These are phyloP conservation scores for Agapornis roseicollis DNA, from an alignment of 2,113 vertebrate genomes.

Conservation along the genomic window DNA sequence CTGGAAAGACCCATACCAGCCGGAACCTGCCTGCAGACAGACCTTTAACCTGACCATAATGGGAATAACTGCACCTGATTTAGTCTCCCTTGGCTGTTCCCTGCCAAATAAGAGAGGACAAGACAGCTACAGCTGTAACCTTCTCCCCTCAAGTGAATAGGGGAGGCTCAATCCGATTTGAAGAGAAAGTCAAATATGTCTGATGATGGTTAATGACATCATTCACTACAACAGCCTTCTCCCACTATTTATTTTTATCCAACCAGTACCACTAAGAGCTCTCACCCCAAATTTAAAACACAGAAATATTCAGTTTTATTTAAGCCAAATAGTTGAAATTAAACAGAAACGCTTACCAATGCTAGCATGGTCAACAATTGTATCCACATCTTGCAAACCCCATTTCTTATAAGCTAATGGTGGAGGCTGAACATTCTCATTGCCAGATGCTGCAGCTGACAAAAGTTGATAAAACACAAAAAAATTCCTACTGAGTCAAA, in stretches of 20 bases:
- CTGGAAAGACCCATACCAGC: neutral
- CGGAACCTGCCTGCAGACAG: neutral
- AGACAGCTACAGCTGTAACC: neutral
- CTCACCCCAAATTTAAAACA: neutral
- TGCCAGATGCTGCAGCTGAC: constrained; percentile 92
- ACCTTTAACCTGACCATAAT: neutral
- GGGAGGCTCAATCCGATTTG: neutral
- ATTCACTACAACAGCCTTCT: neutral
- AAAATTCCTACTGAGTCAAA: neutral
- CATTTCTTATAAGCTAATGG: constrained; percentile 98
- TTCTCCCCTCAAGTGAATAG: neutral
- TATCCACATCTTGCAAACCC: constrained; percentile 94
- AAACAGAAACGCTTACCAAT: constrained; percentile 81
- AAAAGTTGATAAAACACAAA: constrained; percentile 22
- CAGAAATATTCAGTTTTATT: neutral
- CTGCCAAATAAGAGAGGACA: neutral
- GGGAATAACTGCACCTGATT: neutral
- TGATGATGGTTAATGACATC: neutral
- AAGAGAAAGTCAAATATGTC: neutral
- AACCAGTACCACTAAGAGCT: neutral
- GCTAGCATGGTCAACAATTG: constrained; percentile 91
- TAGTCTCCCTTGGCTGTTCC: neutral
- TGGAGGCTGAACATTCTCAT: constrained; percentile 92
- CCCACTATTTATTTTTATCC: neutral
- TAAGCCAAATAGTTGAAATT: neutral